phyloP scores from a whole-genome alignment of 2,113 vertebrate genomes.

The Pachyramphus minor region DNA sequence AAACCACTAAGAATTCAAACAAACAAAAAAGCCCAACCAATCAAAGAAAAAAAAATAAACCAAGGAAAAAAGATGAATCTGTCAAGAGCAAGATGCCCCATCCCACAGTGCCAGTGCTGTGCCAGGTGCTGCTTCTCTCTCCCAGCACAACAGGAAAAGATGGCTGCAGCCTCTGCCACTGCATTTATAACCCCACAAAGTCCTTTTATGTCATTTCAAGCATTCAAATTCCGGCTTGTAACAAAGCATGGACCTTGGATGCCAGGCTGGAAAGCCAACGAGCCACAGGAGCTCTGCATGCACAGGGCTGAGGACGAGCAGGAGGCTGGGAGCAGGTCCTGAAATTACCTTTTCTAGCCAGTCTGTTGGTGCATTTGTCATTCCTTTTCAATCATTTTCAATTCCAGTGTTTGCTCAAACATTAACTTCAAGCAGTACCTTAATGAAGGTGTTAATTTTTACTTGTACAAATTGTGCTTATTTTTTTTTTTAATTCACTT shows the following conservation, averaged over 20 bases:
- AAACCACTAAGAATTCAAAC: neutral
- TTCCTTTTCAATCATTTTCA: neutral
- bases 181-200: neutral
- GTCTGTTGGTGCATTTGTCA: neutral
- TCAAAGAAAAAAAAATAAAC: rapidly evolving
- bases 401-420: neutral
- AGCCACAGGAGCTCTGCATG: rapidly evolving
- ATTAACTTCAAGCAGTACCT: neutral
- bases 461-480: too few relatives aligned
- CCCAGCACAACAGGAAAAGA: neutral
- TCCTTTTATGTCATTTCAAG: neutral
- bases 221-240: neutral
- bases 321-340: neutral
- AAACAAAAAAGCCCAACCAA: neutral
- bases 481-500: neutral
- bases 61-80: neutral
- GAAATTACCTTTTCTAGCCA: neutral
- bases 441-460: neutral
- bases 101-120: rapidly evolving
- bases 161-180: neutral
- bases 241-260: neutral
- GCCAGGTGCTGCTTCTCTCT: neutral
- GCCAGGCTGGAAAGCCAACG: neutral
- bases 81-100: neutral
- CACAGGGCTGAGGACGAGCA: neutral